phyloP scores from a whole-genome alignment of 2,113 vertebrate species.

The Craseonycteris thonglongyai region DNA sequence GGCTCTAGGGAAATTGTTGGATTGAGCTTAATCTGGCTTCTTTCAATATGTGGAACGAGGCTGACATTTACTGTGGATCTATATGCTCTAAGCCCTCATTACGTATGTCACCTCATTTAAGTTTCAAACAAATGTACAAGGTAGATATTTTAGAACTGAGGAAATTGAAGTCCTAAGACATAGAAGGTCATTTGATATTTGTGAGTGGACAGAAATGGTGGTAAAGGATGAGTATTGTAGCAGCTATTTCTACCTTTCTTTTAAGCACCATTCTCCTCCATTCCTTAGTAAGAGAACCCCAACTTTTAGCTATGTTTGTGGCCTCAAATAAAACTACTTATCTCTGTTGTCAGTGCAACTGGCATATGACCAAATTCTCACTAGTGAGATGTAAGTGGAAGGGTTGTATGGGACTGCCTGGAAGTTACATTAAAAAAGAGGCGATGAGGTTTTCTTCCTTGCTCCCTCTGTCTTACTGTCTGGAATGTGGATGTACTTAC shows the following conservation, averaged over 20 bases:
- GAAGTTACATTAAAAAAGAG: not conserved
- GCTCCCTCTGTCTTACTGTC: not conserved
- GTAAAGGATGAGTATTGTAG: not conserved
- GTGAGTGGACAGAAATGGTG: not conserved
- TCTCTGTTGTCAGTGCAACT: not conserved
- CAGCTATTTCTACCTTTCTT: not conserved
- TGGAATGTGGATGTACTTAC: not conserved
- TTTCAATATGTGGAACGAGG: not conserved
- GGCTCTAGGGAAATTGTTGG: not conserved
- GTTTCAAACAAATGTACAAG: not conserved
- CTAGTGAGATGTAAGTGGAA: not conserved
- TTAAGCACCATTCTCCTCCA: not conserved
- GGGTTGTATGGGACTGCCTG: not conserved
- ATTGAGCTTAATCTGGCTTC: not conserved
- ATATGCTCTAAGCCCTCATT: not conserved
- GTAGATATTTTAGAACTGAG: not conserved
- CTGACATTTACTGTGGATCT: not conserved
- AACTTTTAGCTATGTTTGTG: not conserved
- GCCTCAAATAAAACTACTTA: not conserved
- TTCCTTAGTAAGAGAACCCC: not conserved
- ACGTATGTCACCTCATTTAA: not conserved
- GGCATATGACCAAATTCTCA: not conserved
- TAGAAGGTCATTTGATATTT: not conserved
- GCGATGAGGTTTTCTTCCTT: not conserved
- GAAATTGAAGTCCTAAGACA: not conserved